Conservation (phyloP, 2,113 vertebrate species). For the Rhineura floridana region DNA sequence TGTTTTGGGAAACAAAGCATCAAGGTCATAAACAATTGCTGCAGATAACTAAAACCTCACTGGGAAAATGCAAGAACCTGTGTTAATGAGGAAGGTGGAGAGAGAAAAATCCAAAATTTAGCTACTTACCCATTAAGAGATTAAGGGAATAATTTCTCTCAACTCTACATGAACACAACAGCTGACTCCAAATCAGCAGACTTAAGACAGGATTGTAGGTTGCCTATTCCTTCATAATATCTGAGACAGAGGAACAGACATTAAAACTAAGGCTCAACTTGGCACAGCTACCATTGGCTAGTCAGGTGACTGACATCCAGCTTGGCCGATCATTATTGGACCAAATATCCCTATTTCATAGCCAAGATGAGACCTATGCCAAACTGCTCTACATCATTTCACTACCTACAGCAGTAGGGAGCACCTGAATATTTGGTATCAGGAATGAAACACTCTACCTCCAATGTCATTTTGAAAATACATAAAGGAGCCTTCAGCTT, state of each 20-base stretch:
- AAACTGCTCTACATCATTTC: neutral
- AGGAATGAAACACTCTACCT: neutral
- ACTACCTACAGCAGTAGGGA: neutral
- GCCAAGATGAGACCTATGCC: neutral
- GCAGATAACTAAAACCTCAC: neutral
- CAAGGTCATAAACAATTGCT: neutral
- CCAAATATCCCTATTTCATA: neutral
- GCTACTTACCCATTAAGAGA: neutral
- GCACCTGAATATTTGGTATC: neutral
- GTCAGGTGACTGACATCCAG: neutral
- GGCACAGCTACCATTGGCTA: neutral
- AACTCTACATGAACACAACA: neutral
- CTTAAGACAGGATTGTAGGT: neutral
- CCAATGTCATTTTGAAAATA: neutral
- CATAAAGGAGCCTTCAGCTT: neutral
- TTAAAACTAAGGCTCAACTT: neutral
- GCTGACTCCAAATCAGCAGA: neutral
- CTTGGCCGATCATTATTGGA: neutral
- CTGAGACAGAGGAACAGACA: neutral
- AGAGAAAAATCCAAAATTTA: too few relatives aligned
- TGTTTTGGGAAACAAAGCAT: neutral
- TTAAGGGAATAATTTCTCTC: neutral
- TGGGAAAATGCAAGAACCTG: neutral
- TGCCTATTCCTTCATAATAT: neutral
- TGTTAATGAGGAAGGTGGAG: neutral